phyloP scores from a whole-genome alignment of 2,113 vertebrate species.

The Connochaetes taurinus region DNA sequence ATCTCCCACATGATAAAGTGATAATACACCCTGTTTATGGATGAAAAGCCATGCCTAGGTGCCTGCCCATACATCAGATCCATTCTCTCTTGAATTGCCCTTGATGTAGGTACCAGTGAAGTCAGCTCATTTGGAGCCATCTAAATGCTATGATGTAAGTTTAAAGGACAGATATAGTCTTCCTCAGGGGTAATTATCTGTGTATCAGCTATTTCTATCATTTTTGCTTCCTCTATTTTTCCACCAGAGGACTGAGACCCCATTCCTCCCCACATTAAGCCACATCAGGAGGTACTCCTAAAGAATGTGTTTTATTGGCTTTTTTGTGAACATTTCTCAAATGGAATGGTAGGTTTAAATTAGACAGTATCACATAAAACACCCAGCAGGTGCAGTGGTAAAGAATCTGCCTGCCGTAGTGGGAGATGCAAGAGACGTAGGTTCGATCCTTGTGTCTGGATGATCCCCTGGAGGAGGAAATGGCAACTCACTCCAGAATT shows the following conservation, averaged over 20 bases:
- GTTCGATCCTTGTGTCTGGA: background rate
- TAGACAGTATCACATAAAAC: background rate
- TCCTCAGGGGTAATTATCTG: background rate
- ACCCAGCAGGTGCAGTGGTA: background rate
- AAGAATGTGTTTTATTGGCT: background rate
- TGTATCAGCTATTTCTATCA: background rate
- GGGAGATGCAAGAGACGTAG: accelerated
- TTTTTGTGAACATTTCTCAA: background rate
- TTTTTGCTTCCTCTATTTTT: background rate
- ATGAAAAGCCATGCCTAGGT: background rate
- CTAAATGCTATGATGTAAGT: background rate
- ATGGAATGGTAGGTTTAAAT: background rate
- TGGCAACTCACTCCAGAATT: background rate
- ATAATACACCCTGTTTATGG: background rate
- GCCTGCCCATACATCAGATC: background rate
- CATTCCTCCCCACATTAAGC: background rate
- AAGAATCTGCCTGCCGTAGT: background rate
- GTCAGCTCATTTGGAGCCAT: background rate
- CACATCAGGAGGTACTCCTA: background rate
- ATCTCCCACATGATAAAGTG: background rate
- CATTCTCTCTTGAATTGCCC: background rate
- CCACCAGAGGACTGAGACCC: background rate
- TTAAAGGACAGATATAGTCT: background rate
- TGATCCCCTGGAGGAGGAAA: background rate
- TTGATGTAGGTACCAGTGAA: background rate